Evolutionary conservation across 2,797 vertebrate genomes (phyloP).

Genomic region (Sebastes ruberrimus): DNA sequence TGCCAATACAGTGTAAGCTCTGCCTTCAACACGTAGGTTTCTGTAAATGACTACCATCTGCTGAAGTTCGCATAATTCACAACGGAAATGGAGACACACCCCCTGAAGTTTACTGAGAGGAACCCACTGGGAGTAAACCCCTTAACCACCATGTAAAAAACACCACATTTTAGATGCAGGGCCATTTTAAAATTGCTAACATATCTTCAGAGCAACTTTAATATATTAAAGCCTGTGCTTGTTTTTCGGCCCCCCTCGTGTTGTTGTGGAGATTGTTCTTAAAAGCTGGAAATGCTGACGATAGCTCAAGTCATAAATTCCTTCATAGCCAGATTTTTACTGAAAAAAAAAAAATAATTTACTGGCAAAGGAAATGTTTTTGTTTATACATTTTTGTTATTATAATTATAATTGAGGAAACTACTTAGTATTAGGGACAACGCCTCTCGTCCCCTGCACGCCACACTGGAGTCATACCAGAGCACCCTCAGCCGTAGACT

Average conservation of each 20-base stretch:
- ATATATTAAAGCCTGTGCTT: neutral
- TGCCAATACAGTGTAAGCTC: constrained; percentile 3
- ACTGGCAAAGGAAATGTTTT: neutral
- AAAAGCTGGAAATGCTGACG: neutral
- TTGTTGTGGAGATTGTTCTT: neutral
- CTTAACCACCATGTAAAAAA: constrained; percentile 51
- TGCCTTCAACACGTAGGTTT: constrained; percentile 23
- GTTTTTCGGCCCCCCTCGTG: neutral
- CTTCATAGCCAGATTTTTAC: neutral
- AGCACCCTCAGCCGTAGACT: no score
- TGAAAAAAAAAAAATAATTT: neutral
- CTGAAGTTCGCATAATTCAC: constrained; percentile 53
- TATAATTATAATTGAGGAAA: neutral
- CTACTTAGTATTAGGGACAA: no score
- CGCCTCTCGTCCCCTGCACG: no score
- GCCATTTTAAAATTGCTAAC: constrained; percentile 11
- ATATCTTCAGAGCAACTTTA: constrained; percentile 1
- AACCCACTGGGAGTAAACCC: constrained; percentile 32
- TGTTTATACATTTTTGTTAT: neutral
- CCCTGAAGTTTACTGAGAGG: constrained; percentile 56
- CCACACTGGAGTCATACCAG: no score
- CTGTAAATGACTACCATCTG: constrained; percentile 60
- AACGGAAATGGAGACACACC: constrained; percentile 56
- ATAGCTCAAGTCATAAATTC: neutral
- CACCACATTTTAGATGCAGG: constrained; percentile 18